Evolutionary conservation across 1,140 invertebrate species (phyloP).

Genomic region (Diachasma alloeum): DNA sequence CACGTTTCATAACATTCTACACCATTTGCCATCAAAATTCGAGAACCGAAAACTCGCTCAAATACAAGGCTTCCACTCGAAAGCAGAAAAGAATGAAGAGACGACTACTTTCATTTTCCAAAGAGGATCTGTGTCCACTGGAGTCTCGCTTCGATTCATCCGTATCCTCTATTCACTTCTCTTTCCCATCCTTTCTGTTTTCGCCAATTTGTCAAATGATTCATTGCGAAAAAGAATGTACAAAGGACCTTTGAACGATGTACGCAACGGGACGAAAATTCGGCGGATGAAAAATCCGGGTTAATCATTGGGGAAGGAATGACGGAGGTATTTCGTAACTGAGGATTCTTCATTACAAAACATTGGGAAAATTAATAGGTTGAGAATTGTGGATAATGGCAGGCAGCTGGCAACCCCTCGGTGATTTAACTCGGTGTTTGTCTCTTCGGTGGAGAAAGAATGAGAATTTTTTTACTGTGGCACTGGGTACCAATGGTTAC

Average conservation of each 20-base stretch:
- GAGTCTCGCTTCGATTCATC: slow-evolving; percentile 14
- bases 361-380: slow-evolving; percentile 3
- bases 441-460: neutral
- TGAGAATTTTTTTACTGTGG: neutral
- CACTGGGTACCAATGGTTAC: neutral
- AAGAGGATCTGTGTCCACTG: neutral
- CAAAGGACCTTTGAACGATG: neutral
- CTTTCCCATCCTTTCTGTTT: neutral
- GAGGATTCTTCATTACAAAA: neutral
- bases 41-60: too few species aligned
- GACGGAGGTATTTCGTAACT: neutral
- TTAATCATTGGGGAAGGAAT: neutral
- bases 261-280: neutral
- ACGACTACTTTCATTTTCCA: slow-evolving; percentile 17
- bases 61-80: too few species aligned
- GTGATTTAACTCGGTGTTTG: neutral
- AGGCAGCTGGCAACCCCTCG: neutral
- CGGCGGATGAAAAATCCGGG: neutral
- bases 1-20: too few species aligned
- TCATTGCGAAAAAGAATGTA: neutral
- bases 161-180: neutral
- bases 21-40: too few species aligned
- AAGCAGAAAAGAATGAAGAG: neutral
- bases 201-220: neutral
- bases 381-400: neutral